Percentiles rank a stretch among this genome's conserved stretches.
Evolutionary conservation across 2,888 invertebrate species (phyloP).

Genomic region (Caenorhabditis doughertyi): DNA sequence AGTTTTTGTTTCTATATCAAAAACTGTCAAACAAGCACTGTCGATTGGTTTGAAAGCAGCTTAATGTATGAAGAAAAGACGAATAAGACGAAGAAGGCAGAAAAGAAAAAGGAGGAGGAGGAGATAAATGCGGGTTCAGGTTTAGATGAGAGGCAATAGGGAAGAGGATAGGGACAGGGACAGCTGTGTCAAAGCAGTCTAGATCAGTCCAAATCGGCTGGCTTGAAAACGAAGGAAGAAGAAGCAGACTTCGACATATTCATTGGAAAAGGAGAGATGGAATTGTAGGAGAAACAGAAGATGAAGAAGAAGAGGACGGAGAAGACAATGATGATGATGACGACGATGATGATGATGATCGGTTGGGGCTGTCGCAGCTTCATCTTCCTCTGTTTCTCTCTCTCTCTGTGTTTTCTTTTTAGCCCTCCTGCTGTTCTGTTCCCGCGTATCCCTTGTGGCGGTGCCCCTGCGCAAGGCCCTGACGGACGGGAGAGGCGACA

Average conservation of each 20-base stretch:
- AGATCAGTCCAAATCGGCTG: conserved; percentile 62
- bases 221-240: conserved; percentile 40
- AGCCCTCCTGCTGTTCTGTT: conserved; percentile 64
- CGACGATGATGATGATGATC: conserved; percentile 61
- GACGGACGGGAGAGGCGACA: conserved; percentile 34
- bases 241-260: not conserved
- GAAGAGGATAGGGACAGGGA: conserved; percentile 25
- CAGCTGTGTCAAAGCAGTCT: conserved; percentile 55
- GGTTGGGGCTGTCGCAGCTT: conserved; percentile 49
- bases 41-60: conserved; percentile 56
- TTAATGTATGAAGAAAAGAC: conserved; percentile 49
- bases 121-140: conserved; percentile 63
- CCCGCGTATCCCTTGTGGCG: conserved; percentile 38
- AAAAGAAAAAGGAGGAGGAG: conserved; percentile 24
- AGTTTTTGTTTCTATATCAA: not conserved
- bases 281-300: conserved; percentile 25
- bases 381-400: conserved; percentile 7
- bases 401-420: conserved; percentile 23
- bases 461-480: conserved; percentile 16
- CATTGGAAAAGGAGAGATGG: conserved; percentile 21
- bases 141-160: conserved; percentile 51
- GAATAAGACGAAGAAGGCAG: conserved; percentile 24
- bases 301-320: conserved; percentile 37
- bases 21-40: conserved; percentile 43
- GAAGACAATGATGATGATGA: conserved; percentile 33